A percentile compares a stretch with the other conserved stretches of the same genome.
These are phyloP conservation scores for Acanthacorydalis orientalis DNA, from an alignment of 2,888 invertebrate species.

Conservation along the genomic window DNA sequence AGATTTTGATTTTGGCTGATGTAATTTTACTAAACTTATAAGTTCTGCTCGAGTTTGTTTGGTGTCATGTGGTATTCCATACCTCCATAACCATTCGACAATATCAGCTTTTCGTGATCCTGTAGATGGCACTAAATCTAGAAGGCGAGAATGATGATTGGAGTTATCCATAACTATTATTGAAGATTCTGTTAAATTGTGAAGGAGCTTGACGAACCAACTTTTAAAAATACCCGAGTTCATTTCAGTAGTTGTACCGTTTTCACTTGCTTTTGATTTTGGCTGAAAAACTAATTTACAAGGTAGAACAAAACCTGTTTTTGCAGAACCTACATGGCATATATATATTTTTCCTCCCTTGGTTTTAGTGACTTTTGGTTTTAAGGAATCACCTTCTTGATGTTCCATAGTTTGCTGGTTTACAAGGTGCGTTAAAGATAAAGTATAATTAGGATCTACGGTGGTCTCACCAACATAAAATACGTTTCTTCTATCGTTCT, in stretches of 20 bases:
- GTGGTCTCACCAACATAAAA: constrained; percentile 4
- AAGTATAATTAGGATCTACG: background rate
- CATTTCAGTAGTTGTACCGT: constrained; percentile 2
- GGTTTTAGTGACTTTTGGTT: background rate
- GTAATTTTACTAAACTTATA: constrained; percentile 9
- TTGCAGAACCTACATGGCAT: constrained; percentile 3
- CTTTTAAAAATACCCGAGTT: constrained; percentile 1
- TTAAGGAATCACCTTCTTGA: background rate
- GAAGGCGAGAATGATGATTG: constrained; percentile 10
- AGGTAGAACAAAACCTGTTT: constrained; percentile 2
- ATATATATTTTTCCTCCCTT: background rate
- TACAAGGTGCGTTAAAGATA: background rate
- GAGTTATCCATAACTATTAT: constrained; percentile 14
- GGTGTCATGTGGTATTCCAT: constrained; percentile 7
- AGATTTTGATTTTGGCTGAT: constrained; percentile 9
- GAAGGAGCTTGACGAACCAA: constrained; percentile 6
- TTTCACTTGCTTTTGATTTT: constrained; percentile 1
- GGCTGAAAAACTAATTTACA: constrained; percentile 6
- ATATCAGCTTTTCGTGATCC: constrained; percentile 10
- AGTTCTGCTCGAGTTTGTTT: constrained; percentile 11
- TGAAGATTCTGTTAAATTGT: constrained; percentile 10
- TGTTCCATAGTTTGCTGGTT: background rate
- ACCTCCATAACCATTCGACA: constrained; percentile 9
- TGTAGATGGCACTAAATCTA: constrained; percentile 8
- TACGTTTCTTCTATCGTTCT: background rate